Percentiles rank a stretch among this genome's conserved stretches.
Conservation (phyloP, 2,113 vertebrate genomes). For the Eretmochelys imbricata region DNA sequence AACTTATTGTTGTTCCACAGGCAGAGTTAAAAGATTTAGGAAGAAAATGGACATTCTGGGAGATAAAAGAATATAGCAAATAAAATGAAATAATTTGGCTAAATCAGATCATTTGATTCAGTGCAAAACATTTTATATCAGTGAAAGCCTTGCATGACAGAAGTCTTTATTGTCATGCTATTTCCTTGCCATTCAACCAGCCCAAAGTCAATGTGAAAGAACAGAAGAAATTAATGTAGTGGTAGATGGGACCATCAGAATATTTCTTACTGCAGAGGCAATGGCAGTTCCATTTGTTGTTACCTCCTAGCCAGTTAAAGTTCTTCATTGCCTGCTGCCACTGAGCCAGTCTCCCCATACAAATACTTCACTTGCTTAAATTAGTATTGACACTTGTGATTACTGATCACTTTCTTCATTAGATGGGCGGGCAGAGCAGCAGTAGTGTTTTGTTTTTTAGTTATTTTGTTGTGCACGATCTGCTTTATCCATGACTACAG, state of each 20-base stretch:
- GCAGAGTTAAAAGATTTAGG: neutral
- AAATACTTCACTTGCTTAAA: neutral
- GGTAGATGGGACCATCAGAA: neutral
- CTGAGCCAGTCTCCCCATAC: neutral
- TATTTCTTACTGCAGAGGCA: neutral
- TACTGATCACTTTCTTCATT: neutral
- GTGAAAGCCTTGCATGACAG: neutral
- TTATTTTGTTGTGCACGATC: neutral
- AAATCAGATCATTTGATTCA: neutral
- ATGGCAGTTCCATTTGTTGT: neutral
- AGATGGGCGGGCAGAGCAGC: rapidly evolving
- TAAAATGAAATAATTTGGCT: neutral
- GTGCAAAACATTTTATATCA: slow-evolving; percentile 16
- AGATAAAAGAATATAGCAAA: neutral
- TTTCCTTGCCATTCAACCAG: neutral
- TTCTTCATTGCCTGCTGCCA: neutral
- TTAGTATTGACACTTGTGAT: neutral
- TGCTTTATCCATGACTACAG: neutral
- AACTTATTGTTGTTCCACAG: neutral
- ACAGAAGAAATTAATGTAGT: neutral
- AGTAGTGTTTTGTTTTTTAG: neutral
- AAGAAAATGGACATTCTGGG: neutral
- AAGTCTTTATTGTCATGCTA: slow-evolving; percentile 15
- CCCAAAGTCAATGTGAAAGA: neutral
- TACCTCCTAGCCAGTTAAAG: neutral